Base-by-base conservation (phyloP, 2,888 invertebrate species). In the Fragum whitleyi region DNA sequence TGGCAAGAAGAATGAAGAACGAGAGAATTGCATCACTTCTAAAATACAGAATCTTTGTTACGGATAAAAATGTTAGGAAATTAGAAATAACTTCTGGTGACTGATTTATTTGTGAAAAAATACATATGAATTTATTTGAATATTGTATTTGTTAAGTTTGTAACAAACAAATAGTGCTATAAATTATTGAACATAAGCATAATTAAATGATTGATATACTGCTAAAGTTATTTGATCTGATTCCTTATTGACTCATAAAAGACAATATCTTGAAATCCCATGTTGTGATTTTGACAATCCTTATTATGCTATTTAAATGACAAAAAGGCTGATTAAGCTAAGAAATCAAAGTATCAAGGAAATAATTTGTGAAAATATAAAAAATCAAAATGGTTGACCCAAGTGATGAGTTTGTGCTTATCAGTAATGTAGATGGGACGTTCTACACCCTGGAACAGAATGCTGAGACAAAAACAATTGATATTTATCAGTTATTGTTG, bases 401-500 rank as follows among this genome's bases (percentile, higher is more conserved):
- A 11, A 71, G 74, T 14, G 85, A 85, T 67, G 85, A 85, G 21
- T 85, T 85, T 75, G 85, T 85, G 75, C 42, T 85, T 32, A 82
- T 85, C 32, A 82, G 82, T 53, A 77, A 67, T 55, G 72, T 79
- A 19, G 74, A 77, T 67, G 85, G 85, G 28, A 69, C 72, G 26
- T 57, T 79, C 5, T 85, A 71, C 29, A 82, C 82, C 11, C 77
- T 85, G 85, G 85, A 85, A 57, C 77, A 85, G 26, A 69, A 67
- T 47, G 19, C 21, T 51, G 61, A 79, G 39, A 79, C 81, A 6
- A 67, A 74, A 47, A 77, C 72, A 51, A 77, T 81, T 21, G 69
- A 81, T 36, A 71, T 85, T 69, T 76, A 77, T 55, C 69, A 53
- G 28, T 42, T 79, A n/a, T 51, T 21, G 14, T 36, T 53, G 28